Base-by-base conservation (phyloP, 2,797 vertebrate genomes). In the Iguana delicatissima region DNA sequence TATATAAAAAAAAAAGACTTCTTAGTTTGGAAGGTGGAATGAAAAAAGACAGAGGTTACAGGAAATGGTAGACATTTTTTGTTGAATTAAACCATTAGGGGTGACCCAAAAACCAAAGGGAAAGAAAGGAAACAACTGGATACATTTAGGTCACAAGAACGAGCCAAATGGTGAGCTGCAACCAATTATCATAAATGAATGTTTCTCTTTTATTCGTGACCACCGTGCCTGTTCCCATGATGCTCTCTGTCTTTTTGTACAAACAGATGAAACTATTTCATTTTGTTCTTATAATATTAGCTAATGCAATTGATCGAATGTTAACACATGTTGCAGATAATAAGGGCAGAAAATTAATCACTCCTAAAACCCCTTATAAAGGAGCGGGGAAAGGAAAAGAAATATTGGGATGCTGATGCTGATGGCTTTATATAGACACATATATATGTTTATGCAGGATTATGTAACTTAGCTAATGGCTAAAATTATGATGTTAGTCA, bases 51-150 rank as follows among this genome's bases (percentile, higher is more conserved):
- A 98, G 98, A 98, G 98, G 98, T 99, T 98, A 98, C 98, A 98
- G 98, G 98, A 99, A 99, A 98, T 98, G 97, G 96, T 97, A 97
- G 98, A 98, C 98, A 98, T 99, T 99, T 98, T 98, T 98, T 97
- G 97, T 98, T 98, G 98, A 98, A 98, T 99, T 98, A 99, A 99
- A 98, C 98, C 98, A 98, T 99, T 98, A 98, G 97, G 97, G 97
- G 96, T 98, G 98, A 98, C 98, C 98, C 98, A 97, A 97, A 97
- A 97, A 97, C 97, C 96, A 97, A 97, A 96, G 97, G 96, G 96
- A 97, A 97, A 97, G 97, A 97, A 97, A 98, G 97, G 97, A 97
- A 98, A 98, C 97, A 98, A 98, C 97, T 98, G 97, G 97, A 97
- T 98, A 98, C 97, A 97, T 97, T 98, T 98, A 98, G 98, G 98